A percentile compares a stretch with the other conserved stretches of the same genome.
These are phyloP conservation scores for Prorops nasuta DNA, from an alignment of 1,140 invertebrate species.

Conservation along the genomic window DNA sequence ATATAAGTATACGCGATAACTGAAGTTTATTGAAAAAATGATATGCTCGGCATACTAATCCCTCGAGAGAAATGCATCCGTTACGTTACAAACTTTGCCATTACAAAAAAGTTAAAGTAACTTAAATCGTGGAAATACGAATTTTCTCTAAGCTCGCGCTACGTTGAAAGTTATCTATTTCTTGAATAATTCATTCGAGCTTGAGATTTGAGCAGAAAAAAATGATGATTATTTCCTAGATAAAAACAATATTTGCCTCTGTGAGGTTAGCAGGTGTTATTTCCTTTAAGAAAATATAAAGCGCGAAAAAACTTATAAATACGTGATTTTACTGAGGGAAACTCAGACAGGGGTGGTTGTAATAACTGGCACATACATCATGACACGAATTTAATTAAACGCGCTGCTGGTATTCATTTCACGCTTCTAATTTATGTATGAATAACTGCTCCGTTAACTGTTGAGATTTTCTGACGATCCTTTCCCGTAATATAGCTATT, in stretches of 20 bases:
- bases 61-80: conserved; percentile 18
- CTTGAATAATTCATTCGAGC: too few species aligned
- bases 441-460: conserved; percentile 45
- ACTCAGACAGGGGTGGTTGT: conserved; percentile 33
- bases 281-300: conserved; percentile 2
- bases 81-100: conserved; percentile 16
- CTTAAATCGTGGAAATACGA: too few species aligned
- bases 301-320: conserved; percentile 36
- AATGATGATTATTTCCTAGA: too few species aligned
- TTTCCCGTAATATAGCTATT: conserved; percentile 17
- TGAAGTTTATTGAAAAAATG: conserved; percentile 30
- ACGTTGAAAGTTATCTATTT: too few species aligned
- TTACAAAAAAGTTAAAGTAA: too few species aligned
- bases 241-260: too few species aligned
- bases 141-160: conserved; percentile 1
- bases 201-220: too few species aligned
- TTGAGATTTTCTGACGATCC: conserved; percentile 34
- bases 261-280: too few species aligned
- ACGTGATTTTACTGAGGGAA: conserved; percentile 31
- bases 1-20: too few species aligned
- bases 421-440: conserved; percentile 52
- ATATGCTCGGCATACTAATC: conserved; percentile 24
- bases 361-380: conserved; percentile 54
- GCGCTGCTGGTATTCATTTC: conserved; percentile 49
- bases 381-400: conserved; percentile 55